Evolutionary conservation across 2,888 invertebrate species (phyloP).

Genomic region (Nemotelus pantherinus): DNA sequence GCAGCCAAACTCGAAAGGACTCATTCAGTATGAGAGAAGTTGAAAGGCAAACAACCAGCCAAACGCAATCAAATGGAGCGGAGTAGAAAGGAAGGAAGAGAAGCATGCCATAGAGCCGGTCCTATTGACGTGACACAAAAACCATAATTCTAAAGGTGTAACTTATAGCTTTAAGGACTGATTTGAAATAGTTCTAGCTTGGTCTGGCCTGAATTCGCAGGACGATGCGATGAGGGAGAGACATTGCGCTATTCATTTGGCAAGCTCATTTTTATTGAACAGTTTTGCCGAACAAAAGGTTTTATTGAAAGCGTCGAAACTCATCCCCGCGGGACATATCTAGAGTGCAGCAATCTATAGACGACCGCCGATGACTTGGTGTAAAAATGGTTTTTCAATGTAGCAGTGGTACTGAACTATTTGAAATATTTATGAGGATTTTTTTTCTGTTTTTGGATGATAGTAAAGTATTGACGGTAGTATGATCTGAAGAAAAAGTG

Average conservation of each 20-base stretch:
- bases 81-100: background rate
- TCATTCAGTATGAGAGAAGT: background rate
- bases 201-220: background rate
- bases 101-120: background rate
- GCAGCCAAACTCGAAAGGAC: background rate
- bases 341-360: background rate
- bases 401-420: too few relatives aligned
- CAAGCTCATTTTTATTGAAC: constrained; percentile 26
- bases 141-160: background rate
- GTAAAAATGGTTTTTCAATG: too few relatives aligned
- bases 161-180: background rate
- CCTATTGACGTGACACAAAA: background rate
- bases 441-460: too few relatives aligned
- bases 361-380: too few relatives aligned
- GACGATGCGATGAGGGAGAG: background rate
- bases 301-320: constrained; percentile 14
- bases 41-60: background rate
- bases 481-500: too few relatives aligned
- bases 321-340: background rate
- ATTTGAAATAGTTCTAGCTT: too few relatives aligned
- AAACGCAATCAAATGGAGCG: background rate
- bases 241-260: background rate
- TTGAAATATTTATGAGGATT: too few relatives aligned
- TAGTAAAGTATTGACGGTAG: too few relatives aligned
- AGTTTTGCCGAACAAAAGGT: background rate